These are phyloP conservation scores for Chaetophractus vellerosus DNA, from an alignment of 2,797 vertebrate species.

Conservation along the genomic window DNA sequence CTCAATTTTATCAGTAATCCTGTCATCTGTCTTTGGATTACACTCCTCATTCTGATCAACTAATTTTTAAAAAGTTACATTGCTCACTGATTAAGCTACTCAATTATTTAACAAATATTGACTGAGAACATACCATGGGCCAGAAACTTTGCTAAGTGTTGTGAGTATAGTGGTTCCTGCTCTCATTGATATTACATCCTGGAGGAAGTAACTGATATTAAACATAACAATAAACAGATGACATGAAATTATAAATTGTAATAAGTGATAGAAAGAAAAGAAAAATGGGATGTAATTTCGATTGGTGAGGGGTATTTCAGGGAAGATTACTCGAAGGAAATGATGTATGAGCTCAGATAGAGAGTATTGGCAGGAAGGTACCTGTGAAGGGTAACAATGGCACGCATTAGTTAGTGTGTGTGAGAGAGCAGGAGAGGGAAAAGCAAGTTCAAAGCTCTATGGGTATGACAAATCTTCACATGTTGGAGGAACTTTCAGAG, in stretches of 20 bases:
- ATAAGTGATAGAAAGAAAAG: background rate
- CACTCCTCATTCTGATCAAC: background rate
- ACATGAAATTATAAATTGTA: background rate
- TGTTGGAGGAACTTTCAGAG: background rate
- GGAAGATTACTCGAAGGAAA: background rate
- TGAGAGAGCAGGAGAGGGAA: background rate
- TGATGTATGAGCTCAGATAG: background rate
- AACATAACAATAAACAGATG: background rate
- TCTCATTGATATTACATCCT: background rate
- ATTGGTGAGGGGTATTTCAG: constrained; percentile 7
- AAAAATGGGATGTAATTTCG: constrained; percentile 1
- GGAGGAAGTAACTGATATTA: background rate
- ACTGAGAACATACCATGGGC: background rate
- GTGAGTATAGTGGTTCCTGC: background rate
- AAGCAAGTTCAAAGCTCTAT: background rate
- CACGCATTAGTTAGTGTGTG: background rate
- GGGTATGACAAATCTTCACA: background rate
- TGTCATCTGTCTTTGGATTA: background rate
- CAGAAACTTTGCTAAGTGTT: background rate
- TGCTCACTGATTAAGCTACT: background rate
- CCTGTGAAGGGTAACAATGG: background rate
- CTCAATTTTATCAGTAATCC: background rate
- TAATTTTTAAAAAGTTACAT: background rate
- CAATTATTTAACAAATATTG: background rate
- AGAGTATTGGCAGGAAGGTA: background rate